Evolutionary conservation across 2,113 vertebrate genomes (phyloP), one percentile per base, ranked within the genome.

Genomic region (Psilopsiagon aurifrons): DNA sequence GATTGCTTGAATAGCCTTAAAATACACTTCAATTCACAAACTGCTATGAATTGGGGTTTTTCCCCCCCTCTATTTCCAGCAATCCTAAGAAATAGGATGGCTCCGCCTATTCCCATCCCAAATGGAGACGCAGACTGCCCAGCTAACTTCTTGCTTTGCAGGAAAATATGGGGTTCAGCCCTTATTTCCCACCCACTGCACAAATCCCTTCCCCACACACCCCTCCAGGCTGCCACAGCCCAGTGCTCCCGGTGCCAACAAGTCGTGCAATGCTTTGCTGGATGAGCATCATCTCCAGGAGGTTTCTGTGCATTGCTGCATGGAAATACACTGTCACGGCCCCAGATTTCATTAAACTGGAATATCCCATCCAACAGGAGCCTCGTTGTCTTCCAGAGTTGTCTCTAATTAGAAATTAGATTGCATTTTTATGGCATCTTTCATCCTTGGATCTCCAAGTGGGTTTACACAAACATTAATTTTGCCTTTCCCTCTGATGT

Each of bases 371-470:
- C 84, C 64, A 59, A 35, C 69, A 25, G 73, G 85, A 94, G 74
- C 88, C 91, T 92, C 24, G 11, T 78, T 92, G 96, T 92, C 92
- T 94, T 92, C 78, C 95, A 64, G 95, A 82, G 69, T 78, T 78
- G 89, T 78, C 76, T 57, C 20, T 93, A 95, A 96, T 96, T 96
- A 94, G 70, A n/a, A 86, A 90, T 90, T 80, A 92, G 93, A 96
- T 96, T 95, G 92, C 82, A 14, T 92, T 94, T 90, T 92, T 88
- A 69, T 91, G 59, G 77, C 12, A 4, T 70, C 87, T 97, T 97
- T 95, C 96, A 92, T 95, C 94, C 86, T 64, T 7, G 63, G 73
- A 83, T 71, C 95, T 96, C 96, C n/a, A 51, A 86, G 87, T 91
- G 88, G 35, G 93, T 96, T 92, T 59, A 59, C 33, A 90, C 91